Evolutionary conservation across 2,797 vertebrate genomes (phyloP).

Genomic region (Nannoperca australis): DNA sequence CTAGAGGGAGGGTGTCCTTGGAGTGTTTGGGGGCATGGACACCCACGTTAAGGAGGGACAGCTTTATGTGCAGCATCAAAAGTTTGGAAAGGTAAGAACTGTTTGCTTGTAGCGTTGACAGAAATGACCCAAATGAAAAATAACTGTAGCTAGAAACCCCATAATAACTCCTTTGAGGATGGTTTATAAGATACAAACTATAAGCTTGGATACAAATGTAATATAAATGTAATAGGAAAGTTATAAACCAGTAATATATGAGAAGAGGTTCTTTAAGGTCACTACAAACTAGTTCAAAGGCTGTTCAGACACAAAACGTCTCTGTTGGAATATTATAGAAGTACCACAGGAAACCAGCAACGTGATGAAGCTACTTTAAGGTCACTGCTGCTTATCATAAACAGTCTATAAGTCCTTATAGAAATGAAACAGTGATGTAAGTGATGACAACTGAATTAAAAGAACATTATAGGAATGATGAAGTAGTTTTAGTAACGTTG

Average conservation of each 20-base stretch:
- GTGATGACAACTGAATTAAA: neutral
- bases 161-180: neutral
- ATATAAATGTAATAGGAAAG: neutral
- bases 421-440: neutral
- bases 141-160: neutral
- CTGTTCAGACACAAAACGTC: neutral
- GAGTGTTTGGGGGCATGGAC: conserved; percentile 77
- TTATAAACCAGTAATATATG: neutral
- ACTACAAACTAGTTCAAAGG: neutral
- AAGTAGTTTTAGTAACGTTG: neutral
- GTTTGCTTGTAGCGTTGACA: conserved; percentile 12
- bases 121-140: conserved; percentile 9
- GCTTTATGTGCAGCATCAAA: conserved; percentile 88
- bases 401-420: neutral
- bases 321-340: neutral
- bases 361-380: neutral
- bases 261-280: neutral
- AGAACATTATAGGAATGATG: neutral
- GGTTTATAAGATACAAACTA: neutral
- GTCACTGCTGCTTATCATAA: neutral
- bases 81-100: conserved; percentile 88
- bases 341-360: neutral
- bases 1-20: conserved; percentile 17
- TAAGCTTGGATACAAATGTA: neutral
- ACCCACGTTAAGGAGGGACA: conserved; percentile 88